phyloP scores from a whole-genome alignment of 37 sponge, comb jelly and placozoan species.

The Amphimedon queenslandica region DNA sequence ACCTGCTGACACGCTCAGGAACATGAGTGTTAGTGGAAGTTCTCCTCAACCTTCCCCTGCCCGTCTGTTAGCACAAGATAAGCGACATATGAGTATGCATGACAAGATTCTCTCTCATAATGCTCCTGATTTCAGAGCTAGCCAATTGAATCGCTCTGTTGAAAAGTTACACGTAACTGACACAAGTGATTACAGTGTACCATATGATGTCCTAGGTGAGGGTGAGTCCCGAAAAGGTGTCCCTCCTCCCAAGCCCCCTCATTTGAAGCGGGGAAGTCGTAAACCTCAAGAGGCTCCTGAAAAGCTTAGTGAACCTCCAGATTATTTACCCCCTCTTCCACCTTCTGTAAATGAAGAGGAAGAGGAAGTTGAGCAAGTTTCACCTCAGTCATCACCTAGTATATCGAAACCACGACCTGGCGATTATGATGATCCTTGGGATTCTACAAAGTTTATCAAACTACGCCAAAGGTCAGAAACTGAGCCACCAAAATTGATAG shows the following conservation, averaged over 20 bases:
- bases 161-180: not conserved
- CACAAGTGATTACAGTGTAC: conserved; percentile 9
- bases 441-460: not conserved
- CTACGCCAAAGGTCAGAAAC: not conserved
- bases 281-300: not conserved
- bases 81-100: conserved; percentile 13
- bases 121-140: not conserved
- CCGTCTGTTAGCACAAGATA: conserved; percentile 4
- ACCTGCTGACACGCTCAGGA: conserved; percentile 34
- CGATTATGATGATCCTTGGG: conserved; percentile 83
- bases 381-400: not conserved
- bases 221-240: not conserved
- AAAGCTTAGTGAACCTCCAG: conserved; percentile 12
- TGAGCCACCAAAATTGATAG: not conserved
- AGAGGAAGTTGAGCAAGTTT: not conserved
- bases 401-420: not conserved
- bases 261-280: not conserved
- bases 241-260: not conserved
- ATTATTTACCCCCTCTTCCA: conserved; percentile 12
- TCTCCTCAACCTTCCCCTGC: not conserved
- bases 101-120: conserved; percentile 22
- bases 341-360: conserved; percentile 17
- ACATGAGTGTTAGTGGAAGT: not conserved
- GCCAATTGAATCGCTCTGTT: not conserved
- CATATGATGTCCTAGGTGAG: not conserved